phyloP scores from a whole-genome alignment of 2,113 vertebrate genomes.

The Lethenteron reissneri region DNA sequence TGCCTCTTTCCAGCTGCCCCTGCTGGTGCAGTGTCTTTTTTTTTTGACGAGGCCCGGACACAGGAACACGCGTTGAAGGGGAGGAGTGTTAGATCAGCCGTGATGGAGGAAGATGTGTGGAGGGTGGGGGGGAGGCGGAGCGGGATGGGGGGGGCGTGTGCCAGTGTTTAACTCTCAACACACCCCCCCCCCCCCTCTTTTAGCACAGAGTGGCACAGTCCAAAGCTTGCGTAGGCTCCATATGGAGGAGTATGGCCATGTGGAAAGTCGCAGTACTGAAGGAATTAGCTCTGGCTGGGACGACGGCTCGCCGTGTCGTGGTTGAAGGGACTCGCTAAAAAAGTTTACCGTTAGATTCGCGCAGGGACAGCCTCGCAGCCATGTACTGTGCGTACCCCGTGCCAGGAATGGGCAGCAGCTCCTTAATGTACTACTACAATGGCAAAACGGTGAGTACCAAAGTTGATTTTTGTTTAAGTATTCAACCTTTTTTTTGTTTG shows the following conservation, averaged over 20 bases:
- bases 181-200: slow-evolving; percentile 26
- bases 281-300: slow-evolving; percentile 38
- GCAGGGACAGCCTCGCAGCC: slow-evolving; percentile 10
- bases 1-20: too few relatives aligned
- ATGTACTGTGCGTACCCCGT: slow-evolving; percentile 95
- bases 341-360: background rate
- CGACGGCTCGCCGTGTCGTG: slow-evolving; percentile 44
- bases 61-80: too few relatives aligned
- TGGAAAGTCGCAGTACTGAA: slow-evolving; percentile 45
- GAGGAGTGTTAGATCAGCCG: too few relatives aligned
- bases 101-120: too few relatives aligned
- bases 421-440: slow-evolving; percentile 97
- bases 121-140: too few relatives aligned
- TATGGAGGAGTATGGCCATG: slow-evolving; percentile 65
- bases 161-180: slow-evolving; percentile 14
- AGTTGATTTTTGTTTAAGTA: background rate
- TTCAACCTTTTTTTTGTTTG: too few relatives aligned
- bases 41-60: too few relatives aligned
- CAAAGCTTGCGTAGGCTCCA: slow-evolving; percentile 92
- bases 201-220: slow-evolving; percentile 39
- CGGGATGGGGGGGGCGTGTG: too few relatives aligned
- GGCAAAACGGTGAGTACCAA: slow-evolving; percentile 71
- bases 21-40: too few relatives aligned
- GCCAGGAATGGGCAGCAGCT: slow-evolving; percentile 79
- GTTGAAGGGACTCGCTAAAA: slow-evolving; percentile 18